phyloP scores from a whole-genome alignment of 2,888 invertebrate genomes.

The Sesia bembeciformis region DNA sequence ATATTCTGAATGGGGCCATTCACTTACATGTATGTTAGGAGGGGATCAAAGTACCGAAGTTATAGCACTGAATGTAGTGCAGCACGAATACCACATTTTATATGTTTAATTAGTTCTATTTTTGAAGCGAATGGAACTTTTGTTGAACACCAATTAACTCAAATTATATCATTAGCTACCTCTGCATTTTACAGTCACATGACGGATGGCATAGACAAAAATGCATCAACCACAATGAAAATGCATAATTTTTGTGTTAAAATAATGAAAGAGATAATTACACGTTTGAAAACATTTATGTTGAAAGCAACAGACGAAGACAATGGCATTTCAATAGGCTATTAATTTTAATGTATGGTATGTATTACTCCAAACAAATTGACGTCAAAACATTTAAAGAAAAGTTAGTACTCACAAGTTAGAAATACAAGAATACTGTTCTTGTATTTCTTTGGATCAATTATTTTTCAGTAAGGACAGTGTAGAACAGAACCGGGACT shows the following conservation, averaged over 20 bases:
- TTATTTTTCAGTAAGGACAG: no score
- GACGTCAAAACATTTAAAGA: neutral
- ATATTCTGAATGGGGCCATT: no score
- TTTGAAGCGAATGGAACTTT: no score
- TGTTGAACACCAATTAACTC: neutral
- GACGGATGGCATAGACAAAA: neutral
- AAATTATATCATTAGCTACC: neutral
- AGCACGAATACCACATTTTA: no score
- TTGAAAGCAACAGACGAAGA: neutral
- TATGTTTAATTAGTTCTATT: no score
- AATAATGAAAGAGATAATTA: neutral
- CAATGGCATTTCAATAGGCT: constrained; percentile 12
- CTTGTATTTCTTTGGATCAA: no score
- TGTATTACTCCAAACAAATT: constrained; percentile 7
- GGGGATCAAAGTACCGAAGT: no score
- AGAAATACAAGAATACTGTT: no score
- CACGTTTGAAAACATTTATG: neutral
- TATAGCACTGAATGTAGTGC: no score
- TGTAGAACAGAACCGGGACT: no score
- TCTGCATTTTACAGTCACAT: neutral
- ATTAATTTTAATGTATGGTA: constrained; percentile 16
- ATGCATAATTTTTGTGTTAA: neutral
- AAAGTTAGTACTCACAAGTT: no score
- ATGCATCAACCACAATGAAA: neutral
- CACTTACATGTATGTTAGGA: no score